Conservation (phyloP, 2,888 invertebrate species). For the Syrista parreyssii region DNA sequence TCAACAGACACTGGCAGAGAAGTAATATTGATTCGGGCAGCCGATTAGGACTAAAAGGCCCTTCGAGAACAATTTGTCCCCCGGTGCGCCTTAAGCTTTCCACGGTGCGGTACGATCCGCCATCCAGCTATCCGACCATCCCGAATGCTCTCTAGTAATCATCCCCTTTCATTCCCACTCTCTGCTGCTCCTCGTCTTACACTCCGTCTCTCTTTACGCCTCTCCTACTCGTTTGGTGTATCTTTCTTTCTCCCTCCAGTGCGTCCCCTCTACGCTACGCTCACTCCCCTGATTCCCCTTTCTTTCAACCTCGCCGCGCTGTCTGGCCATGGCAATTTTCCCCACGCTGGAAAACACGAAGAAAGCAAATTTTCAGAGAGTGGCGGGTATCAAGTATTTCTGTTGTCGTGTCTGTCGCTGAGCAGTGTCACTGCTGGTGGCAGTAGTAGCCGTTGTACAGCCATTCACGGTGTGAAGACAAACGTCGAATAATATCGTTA, state of each 20-base stretch:
- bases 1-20: conserved; percentile 8
- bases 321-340: conserved; percentile 27
- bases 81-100: conserved; percentile 27
- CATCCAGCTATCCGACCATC: conserved; percentile 30
- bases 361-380: background rate
- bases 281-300: conserved; percentile 34
- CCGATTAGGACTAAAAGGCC: conserved; percentile 64
- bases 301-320: conserved; percentile 28
- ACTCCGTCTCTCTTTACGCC: conserved; percentile 11
- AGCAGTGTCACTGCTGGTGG: background rate
- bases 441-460: background rate
- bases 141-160: background rate
- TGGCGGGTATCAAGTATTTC: background rate
- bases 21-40: conserved; percentile 61
- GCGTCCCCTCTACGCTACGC: background rate
- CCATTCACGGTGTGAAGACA: background rate
- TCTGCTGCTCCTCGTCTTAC: background rate
- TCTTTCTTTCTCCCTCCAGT: background rate
- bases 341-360: conserved; percentile 6
- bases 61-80: conserved; percentile 55
- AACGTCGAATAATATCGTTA: conserved; percentile 9
- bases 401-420: background rate
- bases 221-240: background rate
- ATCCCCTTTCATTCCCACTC: background rate
- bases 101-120: conserved; percentile 21